Conservation (phyloP, 1,140 invertebrate species). For the Eurytemora carolleeae region DNA sequence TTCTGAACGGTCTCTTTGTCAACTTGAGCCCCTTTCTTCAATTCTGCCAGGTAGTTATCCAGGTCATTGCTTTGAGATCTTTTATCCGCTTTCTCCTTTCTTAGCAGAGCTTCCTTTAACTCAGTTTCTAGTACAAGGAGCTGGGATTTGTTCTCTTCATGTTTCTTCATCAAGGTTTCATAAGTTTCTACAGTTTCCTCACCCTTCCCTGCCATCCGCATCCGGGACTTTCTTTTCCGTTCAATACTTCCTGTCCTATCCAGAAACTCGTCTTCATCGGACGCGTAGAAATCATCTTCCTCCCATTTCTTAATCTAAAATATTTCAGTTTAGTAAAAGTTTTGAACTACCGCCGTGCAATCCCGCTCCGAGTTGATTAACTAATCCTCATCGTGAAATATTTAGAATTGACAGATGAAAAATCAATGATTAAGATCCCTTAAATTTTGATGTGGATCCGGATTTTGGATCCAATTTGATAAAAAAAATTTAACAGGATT, state of each 20-base stretch:
- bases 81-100: slow-evolving; percentile 22
- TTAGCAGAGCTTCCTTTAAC: slow-evolving; percentile 37
- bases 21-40: slow-evolving; percentile 19
- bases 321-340: too few species aligned
- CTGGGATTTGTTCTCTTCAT: slow-evolving; percentile 41
- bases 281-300: slow-evolving; percentile 80
- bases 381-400: too few species aligned
- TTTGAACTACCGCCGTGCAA: too few species aligned
- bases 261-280: slow-evolving; percentile 89
- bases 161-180: slow-evolving; percentile 43
- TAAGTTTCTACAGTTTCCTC: slow-evolving; percentile 42
- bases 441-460: too few species aligned
- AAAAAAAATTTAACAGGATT: too few species aligned
- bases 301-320: slow-evolving; percentile 54
- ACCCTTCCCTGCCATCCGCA: slow-evolving; percentile 41
- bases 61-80: neutral
- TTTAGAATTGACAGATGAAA: too few species aligned
- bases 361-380: too few species aligned
- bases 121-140: slow-evolving; percentile 32
- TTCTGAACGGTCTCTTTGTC: slow-evolving; percentile 11
- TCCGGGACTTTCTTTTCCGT: slow-evolving; percentile 56
- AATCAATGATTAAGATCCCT: too few species aligned
- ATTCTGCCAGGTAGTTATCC: slow-evolving; percentile 21
- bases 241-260: slow-evolving; percentile 85
- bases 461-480: too few species aligned